Percentiles rank a stretch among this genome's conserved stretches.
Evolutionary conservation across 2,113 vertebrate species (phyloP).

Genomic region (Cochlearius cochlearius): DNA sequence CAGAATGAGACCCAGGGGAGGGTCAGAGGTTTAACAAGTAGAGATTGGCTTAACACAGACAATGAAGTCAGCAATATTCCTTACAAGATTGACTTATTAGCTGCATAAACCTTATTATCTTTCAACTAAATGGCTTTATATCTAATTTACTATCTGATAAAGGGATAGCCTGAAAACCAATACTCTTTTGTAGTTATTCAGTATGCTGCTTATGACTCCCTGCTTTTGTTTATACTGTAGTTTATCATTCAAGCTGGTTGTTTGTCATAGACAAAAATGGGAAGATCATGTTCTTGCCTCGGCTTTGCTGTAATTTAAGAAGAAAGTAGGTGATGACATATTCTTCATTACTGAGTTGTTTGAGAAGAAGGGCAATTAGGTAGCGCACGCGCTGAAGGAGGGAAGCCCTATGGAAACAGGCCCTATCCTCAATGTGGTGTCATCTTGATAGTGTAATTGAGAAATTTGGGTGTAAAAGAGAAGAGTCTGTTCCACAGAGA

Average conservation of each 20-base stretch:
- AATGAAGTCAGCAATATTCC: constrained; percentile 62
- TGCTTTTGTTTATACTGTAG: constrained; percentile 14
- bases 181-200: background rate
- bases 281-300: background rate
- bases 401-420: background rate
- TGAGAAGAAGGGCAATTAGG: background rate
- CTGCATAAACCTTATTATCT: constrained; percentile 60
- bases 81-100: constrained; percentile 61
- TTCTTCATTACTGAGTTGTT: background rate
- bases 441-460: background rate
- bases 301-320: background rate
- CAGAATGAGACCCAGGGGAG: background rate
- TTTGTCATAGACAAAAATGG: background rate
- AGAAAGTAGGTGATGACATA: background rate
- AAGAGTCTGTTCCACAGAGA: background rate
- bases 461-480: background rate
- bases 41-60: constrained; percentile 42
- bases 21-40: constrained; percentile 24
- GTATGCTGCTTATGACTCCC: background rate
- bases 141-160: constrained; percentile 57
- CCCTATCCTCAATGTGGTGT: background rate
- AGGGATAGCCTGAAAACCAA: constrained; percentile 12
- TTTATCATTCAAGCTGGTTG: background rate
- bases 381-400: background rate
- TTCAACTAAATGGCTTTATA: constrained; percentile 55